Conservation (phyloP, 2,797 vertebrate species). For the Gymnothorax javanicus region DNA sequence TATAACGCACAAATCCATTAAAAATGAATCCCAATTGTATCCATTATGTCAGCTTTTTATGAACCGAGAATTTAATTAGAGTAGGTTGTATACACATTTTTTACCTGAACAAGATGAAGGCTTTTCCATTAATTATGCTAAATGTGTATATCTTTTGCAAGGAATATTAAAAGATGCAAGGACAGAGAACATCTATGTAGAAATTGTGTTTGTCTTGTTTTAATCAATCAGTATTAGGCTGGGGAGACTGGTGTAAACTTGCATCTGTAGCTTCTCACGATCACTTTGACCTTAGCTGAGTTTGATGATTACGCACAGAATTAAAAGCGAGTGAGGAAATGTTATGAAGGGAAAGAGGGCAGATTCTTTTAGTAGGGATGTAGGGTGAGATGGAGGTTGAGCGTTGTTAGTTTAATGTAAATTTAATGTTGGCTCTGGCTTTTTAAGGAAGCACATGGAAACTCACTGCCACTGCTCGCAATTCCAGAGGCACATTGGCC, state of each 20-base stretch:
- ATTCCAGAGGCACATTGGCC: background rate
- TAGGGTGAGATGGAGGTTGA: background rate
- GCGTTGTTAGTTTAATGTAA: too few relatives aligned
- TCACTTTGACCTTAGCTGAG: conserved; percentile 59
- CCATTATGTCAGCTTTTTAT: background rate
- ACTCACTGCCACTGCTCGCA: background rate
- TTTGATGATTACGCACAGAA: conserved; percentile 53
- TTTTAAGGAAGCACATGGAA: background rate
- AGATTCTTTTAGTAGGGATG: background rate
- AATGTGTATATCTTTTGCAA: conserved; percentile 18
- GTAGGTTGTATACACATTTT: background rate
- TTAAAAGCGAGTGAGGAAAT: conserved; percentile 42
- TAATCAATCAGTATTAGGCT: conserved; percentile 65
- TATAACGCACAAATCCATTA: background rate
- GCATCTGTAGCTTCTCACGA: conserved; percentile 50
- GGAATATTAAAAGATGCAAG: conserved; percentile 28
- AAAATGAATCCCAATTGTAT: background rate
- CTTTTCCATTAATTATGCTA: conserved; percentile 26
- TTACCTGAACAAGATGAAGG: background rate
- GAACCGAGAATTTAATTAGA: background rate
- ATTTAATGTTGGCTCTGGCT: too few relatives aligned
- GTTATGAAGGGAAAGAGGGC: background rate
- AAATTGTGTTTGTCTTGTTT: conserved; percentile 38
- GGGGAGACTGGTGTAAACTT: background rate
- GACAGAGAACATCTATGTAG: conserved; percentile 44